Base-by-base conservation (phyloP, 2,113 vertebrate species). In the Rallus limicola region DNA sequence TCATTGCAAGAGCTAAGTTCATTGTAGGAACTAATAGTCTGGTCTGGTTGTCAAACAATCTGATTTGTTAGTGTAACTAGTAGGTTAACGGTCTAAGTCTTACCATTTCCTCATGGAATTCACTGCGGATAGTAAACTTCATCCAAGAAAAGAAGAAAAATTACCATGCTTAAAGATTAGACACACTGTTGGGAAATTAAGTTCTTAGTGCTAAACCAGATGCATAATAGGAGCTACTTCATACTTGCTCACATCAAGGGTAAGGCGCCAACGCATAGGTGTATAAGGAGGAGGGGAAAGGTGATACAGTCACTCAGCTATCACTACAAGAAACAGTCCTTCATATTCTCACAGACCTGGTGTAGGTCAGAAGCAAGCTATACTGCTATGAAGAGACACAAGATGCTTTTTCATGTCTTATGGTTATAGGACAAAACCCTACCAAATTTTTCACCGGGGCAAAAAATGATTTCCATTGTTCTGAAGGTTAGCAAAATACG, bases 21-120 rank as follows among this genome's bases (percentile, higher is more conserved):
- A 87, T 74, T 96, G 93, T 77, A 90, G 92, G 77, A 96, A 92
- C 83, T 72, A 87, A 93, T 88, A 68, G 84, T 91, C 92, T 86
- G 33, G 92, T 93, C 74, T 93, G 55, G 77, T 85, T 93, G 92
- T 92, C 92, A 93, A 87, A 59, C 62, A 87, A 38, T 78, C 77
- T 97, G 93, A 95, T 95, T 95, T 96, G 95, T 96, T 96, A 93
- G 86, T 82, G 92, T 91, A 89, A 62, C 62, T 96, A 90, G 80
- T 80, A 75, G 82, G 82, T 93, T 97, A 96, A 90, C 86, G 40
- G 58, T 75, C 88, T 94, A 81, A 90, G 69, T 60, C 76, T 65
- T 93, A 56, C 53, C 8, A 55, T 91, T 94, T 96, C 86, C 8
- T 6, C 44, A 56, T 55, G 93, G 63, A 86, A 91, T 86, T 88